These are phyloP conservation scores for Grammomys surdaster DNA, from an alignment of 2,113 vertebrate species.

Conservation along the genomic window DNA sequence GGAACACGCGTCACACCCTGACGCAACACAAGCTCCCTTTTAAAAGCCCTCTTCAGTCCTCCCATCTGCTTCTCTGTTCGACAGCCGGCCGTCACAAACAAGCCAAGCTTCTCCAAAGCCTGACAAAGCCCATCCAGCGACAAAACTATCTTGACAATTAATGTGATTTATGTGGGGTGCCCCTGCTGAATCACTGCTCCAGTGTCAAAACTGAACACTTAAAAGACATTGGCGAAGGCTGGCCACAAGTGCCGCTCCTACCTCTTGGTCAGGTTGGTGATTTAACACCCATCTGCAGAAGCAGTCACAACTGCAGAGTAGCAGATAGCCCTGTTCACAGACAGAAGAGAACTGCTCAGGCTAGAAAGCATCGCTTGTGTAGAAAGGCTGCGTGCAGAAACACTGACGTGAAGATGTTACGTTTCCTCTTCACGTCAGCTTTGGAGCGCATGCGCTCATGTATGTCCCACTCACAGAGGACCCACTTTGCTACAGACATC, in stretches of 20 bases:
- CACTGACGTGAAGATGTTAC: background rate
- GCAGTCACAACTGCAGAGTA: conserved; percentile 64
- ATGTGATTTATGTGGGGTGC: background rate
- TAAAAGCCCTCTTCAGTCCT: background rate
- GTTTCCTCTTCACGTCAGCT: background rate
- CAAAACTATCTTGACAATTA: background rate
- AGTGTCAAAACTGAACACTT: background rate
- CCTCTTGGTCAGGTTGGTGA: conserved; percentile 57
- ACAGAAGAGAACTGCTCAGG: background rate
- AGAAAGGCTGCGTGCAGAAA: conserved; percentile 29
- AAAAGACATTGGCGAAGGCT: conserved; percentile 27
- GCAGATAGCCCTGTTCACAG: conserved; percentile 62
- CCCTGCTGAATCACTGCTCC: background rate
- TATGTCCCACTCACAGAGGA: background rate
- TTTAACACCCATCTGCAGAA: conserved; percentile 71
- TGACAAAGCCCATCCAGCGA: background rate
- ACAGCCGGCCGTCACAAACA: background rate
- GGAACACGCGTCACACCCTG: background rate
- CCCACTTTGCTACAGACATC: accelerated
- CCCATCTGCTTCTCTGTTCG: background rate
- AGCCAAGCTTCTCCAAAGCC: background rate
- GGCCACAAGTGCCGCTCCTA: background rate
- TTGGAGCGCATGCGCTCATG: background rate
- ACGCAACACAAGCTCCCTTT: background rate
- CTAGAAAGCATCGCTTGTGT: background rate